Conservation (phyloP, 35 echinoderm and acorn worm species). For the Anneissia japonica region DNA sequence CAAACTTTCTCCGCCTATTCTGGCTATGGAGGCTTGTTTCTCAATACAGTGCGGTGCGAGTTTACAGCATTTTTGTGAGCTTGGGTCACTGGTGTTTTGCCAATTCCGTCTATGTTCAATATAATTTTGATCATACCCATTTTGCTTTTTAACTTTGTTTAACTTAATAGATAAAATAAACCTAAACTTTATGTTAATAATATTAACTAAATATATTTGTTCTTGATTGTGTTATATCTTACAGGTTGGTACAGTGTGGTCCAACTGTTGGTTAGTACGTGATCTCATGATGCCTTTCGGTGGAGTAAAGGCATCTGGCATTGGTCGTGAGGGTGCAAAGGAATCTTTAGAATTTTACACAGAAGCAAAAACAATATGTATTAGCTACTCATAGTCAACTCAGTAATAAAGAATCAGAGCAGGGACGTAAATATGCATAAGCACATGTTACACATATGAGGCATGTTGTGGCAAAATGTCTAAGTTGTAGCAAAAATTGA, state of each 20-base stretch:
- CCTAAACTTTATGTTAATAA: too few species aligned
- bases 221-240: background rate
- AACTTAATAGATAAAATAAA: background rate
- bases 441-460: too few species aligned
- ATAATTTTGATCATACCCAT: background rate
- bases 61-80: too few species aligned
- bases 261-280: conserved; percentile 87
- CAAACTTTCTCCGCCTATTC: too few species aligned
- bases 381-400: conserved; percentile 58
- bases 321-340: conserved; percentile 79
- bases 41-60: too few species aligned
- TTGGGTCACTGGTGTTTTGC: too few species aligned
- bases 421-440: too few species aligned
- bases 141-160: background rate
- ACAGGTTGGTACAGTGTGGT: conserved; percentile 90
- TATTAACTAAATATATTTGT: background rate
- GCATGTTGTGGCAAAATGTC: too few species aligned
- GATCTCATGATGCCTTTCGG: conserved; percentile 97
- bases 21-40: too few species aligned
- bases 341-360: conserved; percentile 83
- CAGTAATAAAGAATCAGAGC: too few species aligned
- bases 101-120: too few species aligned
- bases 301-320: conserved; percentile 81
- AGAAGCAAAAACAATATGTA: conserved; percentile 82
- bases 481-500: too few species aligned